Evolutionary conservation across 1,140 invertebrate species (phyloP), one percentile per base, ranked within the genome.

Genomic region (Ylistrum balloti): DNA sequence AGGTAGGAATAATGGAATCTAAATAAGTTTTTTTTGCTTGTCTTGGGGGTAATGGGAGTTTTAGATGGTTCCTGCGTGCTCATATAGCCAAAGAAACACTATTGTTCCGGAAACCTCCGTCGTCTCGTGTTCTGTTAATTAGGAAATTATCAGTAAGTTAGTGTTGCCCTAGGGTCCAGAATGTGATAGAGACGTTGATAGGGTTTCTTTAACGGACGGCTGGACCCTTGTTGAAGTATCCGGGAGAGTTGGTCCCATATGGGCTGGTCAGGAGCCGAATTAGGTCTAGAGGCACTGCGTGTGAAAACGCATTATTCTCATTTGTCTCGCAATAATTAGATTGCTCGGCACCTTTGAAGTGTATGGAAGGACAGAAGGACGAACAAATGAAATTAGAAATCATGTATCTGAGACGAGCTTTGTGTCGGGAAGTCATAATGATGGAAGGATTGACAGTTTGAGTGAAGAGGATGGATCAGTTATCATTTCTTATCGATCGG

Each of bases 231-330:
- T 74, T 74, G 56, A n/a, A 74, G 22, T 28, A n/a, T 74, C 56
- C 56, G 22, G n/a, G 22, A 74, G 15, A 74, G n/a, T n/a, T 74
- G 56, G 56, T 74, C 56, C 56, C 56, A 74, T 74, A 74, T 74
- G 56, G 56, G 28, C 56, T n/a, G 56, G 56, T 74, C 56, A 74
- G 13, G 22, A 28, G 56, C 28, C 22, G 56, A 74, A 74, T 74
- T 74, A 74, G 56, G 22, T n/a, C 22, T 74, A 74, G 17, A 74
- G 56, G 56, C 56, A 74, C 7, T 74, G 56, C 56, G 56, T 74
- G 56, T 74, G 56, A 74, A 74, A 74, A 74, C 56, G 28, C 56
- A 74, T 74, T 74, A 74, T 74, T 74, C 22, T 74, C 56, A 74
- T 74, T 74, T 74, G 56, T 74, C 22, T 74, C 28, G 28, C 22